These are phyloP conservation scores for Riparia riparia DNA, from an alignment of 2,113 vertebrate genomes.

Conservation along the genomic window DNA sequence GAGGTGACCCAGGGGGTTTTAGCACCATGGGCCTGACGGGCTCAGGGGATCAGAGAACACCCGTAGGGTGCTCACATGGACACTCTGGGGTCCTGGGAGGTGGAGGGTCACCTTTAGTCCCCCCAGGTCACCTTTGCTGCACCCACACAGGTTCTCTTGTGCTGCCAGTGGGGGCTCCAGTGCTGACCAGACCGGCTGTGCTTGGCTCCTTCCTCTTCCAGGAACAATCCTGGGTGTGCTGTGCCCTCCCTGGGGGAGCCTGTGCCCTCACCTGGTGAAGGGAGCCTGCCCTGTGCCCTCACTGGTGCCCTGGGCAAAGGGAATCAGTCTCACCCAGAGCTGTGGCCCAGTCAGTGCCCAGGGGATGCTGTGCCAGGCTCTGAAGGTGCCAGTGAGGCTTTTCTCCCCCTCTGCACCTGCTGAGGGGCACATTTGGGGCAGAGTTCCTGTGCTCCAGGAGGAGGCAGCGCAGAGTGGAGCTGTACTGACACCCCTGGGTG, in stretches of 20 bases:
- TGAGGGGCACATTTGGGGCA: neutral
- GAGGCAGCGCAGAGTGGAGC: neutral
- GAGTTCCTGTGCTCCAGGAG: neutral
- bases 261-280: neutral
- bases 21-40: fast-evolving
- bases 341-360: neutral
- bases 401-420: neutral
- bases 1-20: neutral
- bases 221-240: neutral
- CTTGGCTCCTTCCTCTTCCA: neutral
- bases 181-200: neutral
- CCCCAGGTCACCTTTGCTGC: neutral
- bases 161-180: neutral
- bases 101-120: neutral
- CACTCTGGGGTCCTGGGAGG: neutral
- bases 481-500: neutral
- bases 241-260: neutral
- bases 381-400: neutral
- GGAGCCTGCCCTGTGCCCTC: neutral
- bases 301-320: neutral
- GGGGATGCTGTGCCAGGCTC: neutral
- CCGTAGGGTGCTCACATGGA: neutral
- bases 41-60: neutral
- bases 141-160: neutral
- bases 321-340: neutral